Base-by-base conservation (phyloP, 2,113 vertebrate species). In the Brienomyrus brachyistius region DNA sequence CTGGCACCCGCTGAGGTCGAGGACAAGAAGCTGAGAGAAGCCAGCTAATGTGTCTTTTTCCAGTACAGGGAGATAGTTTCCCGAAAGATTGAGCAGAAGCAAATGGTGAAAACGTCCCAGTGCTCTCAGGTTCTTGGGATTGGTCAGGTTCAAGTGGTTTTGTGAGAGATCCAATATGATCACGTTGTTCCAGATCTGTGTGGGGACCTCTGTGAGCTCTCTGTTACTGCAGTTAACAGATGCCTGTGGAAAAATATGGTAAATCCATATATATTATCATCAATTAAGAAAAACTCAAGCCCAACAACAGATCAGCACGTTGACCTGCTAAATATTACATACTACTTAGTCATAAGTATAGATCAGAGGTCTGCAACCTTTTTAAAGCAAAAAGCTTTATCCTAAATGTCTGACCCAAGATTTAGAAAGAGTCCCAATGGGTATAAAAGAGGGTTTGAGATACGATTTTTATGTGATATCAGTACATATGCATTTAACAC, bases 1-100 rank as follows among this genome's bases (percentile, higher is more conserved):
- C 50, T 92, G 70, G 1, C 95, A 95, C 89, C 80, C 92, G 90
- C 93, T 95, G 90, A 96, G 84, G 80, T 96, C 94, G 91, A 95
- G 90, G 40, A 93, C 43, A 9, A 0, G 90, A 17, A 95, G 92
- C 0, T 27, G 27, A 31, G 66, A 0, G 0, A 95, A 91, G 90
- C 90, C 93, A 88, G 89, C 92, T 90, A 96, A 95, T 9, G 91
- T 9, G 1, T 47, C 91, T 2, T 91, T 89, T 52, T 91, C 89
- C 87, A 96, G 84, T 0, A 0, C 31, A 45, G 91, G 86, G 59
- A 95, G 90, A 74, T 89, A 50, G 40, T 95, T 95, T 66, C 90
- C 92, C 2, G 95, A 95, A 35, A 96, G 93, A 90, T 95, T 96
- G 82, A 96, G 91, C 62, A 62, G 91, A 0, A 0, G 89, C 66